These are phyloP conservation scores for Hyposoter didymator DNA, from an alignment of 2,888 invertebrate genomes.

Conservation along the genomic window DNA sequence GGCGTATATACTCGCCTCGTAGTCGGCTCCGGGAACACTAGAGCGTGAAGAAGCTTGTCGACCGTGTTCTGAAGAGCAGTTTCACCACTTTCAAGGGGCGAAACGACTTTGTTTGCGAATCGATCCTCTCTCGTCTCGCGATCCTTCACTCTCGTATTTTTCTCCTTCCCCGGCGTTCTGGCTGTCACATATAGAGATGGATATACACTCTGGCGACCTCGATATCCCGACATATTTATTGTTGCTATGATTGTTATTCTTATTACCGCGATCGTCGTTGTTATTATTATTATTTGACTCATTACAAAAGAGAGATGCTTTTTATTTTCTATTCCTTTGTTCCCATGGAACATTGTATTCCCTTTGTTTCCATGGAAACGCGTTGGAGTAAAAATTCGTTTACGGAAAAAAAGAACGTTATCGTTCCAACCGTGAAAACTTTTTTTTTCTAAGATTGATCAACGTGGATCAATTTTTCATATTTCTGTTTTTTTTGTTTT, in stretches of 20 bases:
- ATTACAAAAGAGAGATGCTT: too few species aligned
- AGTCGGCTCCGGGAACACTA: conserved; percentile 11
- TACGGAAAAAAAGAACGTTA: neutral
- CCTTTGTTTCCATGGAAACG: neutral
- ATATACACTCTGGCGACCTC: neutral
- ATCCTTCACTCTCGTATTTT: conserved; percentile 50
- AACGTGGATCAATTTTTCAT: neutral
- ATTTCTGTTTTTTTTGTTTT: neutral
- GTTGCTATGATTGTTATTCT: neutral
- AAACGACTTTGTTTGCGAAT: conserved; percentile 72
- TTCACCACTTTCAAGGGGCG: conserved; percentile 65
- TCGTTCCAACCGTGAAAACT: neutral
- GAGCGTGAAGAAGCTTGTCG: conserved; percentile 26
- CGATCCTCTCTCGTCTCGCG: conserved; percentile 38
- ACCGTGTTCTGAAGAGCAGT: conserved; percentile 39
- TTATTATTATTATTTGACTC: neutral
- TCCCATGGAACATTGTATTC: neutral
- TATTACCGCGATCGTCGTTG: neutral
- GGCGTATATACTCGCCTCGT: conserved; percentile 11
- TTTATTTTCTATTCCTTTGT: too few species aligned
- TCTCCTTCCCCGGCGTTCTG: conserved; percentile 21
- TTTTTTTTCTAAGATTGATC: neutral
- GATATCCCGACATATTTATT: neutral
- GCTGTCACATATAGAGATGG: too few species aligned
- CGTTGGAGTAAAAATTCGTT: neutral